phyloP scores from a whole-genome alignment of 2,113 vertebrate genomes.

The Hemibagrus wyckioides region DNA sequence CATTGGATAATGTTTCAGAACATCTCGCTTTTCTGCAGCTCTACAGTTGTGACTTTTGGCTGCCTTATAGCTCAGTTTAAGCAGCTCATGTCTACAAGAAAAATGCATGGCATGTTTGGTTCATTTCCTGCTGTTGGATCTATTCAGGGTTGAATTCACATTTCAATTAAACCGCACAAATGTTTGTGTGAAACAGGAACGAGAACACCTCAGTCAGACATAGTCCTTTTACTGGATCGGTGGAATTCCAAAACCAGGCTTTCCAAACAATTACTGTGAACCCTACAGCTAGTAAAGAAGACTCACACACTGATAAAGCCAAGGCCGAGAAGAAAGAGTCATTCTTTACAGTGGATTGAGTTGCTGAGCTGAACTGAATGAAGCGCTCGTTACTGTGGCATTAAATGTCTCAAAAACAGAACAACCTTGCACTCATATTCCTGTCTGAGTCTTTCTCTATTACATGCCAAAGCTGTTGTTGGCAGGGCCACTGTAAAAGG shows the following conservation, averaged over 20 bases:
- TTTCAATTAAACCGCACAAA: not conserved
- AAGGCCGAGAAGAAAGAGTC: slow-evolving; percentile 46
- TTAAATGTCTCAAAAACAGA: slow-evolving; percentile 71
- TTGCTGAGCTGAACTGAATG: slow-evolving; percentile 61
- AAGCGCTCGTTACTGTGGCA: slow-evolving; percentile 71
- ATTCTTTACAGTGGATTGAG: slow-evolving; percentile 62
- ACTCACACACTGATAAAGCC: slow-evolving; percentile 46
- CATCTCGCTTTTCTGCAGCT: not conserved
- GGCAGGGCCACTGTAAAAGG: slow-evolving; percentile 66
- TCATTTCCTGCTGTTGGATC: not conserved
- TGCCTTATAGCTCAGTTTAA: not conserved
- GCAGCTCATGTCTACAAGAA: not conserved
- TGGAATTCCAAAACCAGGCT: slow-evolving; percentile 48
- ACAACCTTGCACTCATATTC: slow-evolving; percentile 69
- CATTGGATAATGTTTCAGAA: not conserved
- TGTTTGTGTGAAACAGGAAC: not conserved
- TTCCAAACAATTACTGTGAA: slow-evolving; percentile 41
- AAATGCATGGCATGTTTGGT: not conserved
- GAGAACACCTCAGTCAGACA: not conserved
- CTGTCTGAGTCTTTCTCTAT: slow-evolving; percentile 29
- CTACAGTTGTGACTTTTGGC: not conserved
- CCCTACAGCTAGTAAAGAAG: not conserved
- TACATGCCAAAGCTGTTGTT: slow-evolving; percentile 36
- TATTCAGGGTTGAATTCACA: not conserved
- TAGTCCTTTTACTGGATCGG: slow-evolving; percentile 23